phyloP scores from a whole-genome alignment of 2,888 invertebrate genomes.

The Iphiclides podalirius region DNA sequence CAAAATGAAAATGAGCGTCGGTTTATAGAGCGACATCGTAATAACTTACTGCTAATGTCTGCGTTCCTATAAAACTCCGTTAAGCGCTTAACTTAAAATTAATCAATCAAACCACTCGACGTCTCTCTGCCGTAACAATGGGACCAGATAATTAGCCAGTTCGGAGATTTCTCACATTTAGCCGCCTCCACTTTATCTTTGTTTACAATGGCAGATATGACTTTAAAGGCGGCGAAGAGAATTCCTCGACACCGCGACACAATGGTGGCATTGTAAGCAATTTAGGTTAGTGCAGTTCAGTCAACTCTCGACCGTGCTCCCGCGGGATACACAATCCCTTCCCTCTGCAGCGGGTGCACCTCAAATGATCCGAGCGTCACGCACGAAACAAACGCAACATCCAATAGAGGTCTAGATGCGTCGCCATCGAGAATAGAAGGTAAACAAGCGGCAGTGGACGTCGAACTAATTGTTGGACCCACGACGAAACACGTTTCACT shows the following conservation, averaged over 20 bases:
- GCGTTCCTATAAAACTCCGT: too few species aligned
- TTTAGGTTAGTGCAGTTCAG: constrained; percentile 73
- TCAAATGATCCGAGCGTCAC: background rate
- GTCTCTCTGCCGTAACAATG: constrained; percentile 20
- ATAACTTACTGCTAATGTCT: too few species aligned
- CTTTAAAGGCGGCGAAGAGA: constrained; percentile 48
- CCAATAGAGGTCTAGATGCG: constrained; percentile 37
- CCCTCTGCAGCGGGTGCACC: constrained; percentile 35
- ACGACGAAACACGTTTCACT: constrained; percentile 24
- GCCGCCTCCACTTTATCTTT: constrained; percentile 37
- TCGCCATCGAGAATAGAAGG: background rate
- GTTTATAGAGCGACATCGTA: too few species aligned
- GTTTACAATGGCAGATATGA: constrained; percentile 48
- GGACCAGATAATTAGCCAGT: constrained; percentile 27
- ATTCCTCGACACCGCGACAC: constrained; percentile 54
- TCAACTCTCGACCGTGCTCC: constrained; percentile 66
- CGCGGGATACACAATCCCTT: constrained; percentile 64
- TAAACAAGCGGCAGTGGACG: constrained; percentile 36
- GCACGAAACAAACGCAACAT: constrained; percentile 21
- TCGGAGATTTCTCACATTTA: constrained; percentile 30
- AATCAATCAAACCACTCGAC: constrained; percentile 17
- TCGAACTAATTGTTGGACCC: background rate
- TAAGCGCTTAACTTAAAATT: background rate
- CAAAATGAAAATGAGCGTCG: too few species aligned
- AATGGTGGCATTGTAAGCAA: constrained; percentile 65